phyloP scores from a whole-genome alignment of 2,113 vertebrate genomes.

The Vulpes ferrilata region DNA sequence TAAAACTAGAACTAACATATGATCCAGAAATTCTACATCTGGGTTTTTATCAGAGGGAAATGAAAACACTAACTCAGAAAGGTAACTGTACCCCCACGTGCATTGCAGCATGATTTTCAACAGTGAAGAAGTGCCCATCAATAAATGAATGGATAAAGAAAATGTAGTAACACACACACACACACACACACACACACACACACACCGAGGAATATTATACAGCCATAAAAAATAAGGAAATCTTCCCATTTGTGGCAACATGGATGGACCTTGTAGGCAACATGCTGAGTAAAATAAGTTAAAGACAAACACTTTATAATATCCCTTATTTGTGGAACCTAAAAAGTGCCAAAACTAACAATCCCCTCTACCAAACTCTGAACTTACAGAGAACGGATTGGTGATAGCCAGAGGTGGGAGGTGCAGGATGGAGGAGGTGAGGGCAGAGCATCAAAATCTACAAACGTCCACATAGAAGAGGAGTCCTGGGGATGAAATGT shows the following conservation, averaged over 20 bases:
- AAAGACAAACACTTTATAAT: neutral
- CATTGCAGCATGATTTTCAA: neutral
- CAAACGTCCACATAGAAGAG: neutral
- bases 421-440: neutral
- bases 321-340: neutral
- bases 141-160: neutral
- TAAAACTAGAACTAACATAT: neutral
- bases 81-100: neutral
- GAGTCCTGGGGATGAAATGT: neutral
- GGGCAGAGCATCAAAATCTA: neutral
- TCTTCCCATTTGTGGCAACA: neutral
- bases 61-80: neutral
- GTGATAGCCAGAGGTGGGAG: neutral
- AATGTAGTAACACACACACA: no score
- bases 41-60: neutral
- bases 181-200: fast-evolving
- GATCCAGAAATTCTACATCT: neutral
- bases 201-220: neutral
- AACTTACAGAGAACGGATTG: neutral
- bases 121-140: no score
- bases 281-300: neutral
- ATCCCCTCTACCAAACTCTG: neutral
- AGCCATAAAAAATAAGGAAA: neutral
- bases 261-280: no score
- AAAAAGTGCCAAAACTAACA: neutral